Evolutionary conservation across 2,797 vertebrate species (phyloP).

Genomic region (Ctenochaetus hawaiiensis): DNA sequence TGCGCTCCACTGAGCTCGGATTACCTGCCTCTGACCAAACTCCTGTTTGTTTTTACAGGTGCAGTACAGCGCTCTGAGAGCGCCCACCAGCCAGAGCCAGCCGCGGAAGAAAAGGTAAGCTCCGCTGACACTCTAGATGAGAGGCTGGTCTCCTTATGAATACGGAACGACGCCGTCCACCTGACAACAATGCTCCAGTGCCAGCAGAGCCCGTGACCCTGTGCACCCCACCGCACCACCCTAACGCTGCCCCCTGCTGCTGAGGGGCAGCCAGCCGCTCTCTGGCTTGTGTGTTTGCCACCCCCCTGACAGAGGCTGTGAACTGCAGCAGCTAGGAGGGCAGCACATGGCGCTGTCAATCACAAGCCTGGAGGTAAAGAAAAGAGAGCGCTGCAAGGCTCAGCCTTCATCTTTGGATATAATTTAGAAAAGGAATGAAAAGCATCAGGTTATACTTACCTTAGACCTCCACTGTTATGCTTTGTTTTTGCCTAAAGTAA

Average conservation of each 20-base stretch:
- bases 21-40: conserved; percentile 92
- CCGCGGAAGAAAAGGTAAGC: conserved; percentile 90
- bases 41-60: conserved; percentile 99
- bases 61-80: conserved; percentile 92
- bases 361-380: conserved; percentile 78
- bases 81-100: conserved; percentile 87
- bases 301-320: conserved; percentile 80
- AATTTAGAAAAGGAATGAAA: conserved; percentile 69
- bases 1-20: conserved; percentile 89
- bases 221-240: conserved; percentile 63
- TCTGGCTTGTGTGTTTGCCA: conserved; percentile 76
- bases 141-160: conserved; percentile 68
- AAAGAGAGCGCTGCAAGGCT: conserved; percentile 64
- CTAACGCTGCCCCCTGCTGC: conserved; percentile 73
- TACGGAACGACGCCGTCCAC: conserved; percentile 63
- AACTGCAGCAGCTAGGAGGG: conserved; percentile 77
- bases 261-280: conserved; percentile 71
- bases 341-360: conserved; percentile 84
- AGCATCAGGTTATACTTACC: conserved; percentile 57
- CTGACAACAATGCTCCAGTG: conserved; percentile 76
- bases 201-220: conserved; percentile 72
- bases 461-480: conserved; percentile 42
- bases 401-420: conserved; percentile 73
- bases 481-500: conserved; percentile 53
- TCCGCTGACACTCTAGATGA: conserved; percentile 64